phyloP scores from a whole-genome alignment of 2,797 vertebrate species.

The Bryconaethiops microstoma region DNA sequence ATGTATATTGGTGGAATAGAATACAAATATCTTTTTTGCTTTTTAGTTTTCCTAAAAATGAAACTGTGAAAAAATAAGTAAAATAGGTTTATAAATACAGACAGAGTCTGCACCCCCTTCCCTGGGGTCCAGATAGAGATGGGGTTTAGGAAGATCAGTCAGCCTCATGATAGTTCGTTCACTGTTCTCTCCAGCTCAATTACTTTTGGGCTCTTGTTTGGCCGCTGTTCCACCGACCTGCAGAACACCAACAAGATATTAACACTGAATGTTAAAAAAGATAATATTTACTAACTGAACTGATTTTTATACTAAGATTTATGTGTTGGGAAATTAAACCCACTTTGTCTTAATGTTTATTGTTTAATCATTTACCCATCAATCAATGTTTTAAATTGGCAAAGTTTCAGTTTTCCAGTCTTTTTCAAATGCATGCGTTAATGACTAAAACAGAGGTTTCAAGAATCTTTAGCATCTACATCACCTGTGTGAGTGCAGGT shows the following conservation, averaged over 20 bases:
- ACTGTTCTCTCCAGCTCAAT: slow-evolving; percentile 90
- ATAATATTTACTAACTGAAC: not conserved
- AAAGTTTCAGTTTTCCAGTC: not conserved
- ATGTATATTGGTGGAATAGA: slow-evolving; percentile 68
- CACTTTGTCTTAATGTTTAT: not conserved
- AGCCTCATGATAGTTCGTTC: slow-evolving; percentile 90
- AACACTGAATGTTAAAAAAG: not conserved
- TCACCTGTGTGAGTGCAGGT: slow-evolving; percentile 86
- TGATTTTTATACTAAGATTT: not conserved
- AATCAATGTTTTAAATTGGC: not conserved
- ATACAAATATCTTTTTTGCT: slow-evolving; percentile 64
- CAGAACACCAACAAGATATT: not conserved
- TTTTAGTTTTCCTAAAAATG: slow-evolving; percentile 50
- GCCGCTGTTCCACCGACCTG: slow-evolving; percentile 79
- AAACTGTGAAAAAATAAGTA: slow-evolving; percentile 53
- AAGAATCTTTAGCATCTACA: not conserved
- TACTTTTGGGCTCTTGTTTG: slow-evolving; percentile 85
- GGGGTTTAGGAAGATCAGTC: slow-evolving; percentile 44
- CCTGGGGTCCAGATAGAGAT: not conserved
- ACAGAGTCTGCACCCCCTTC: slow-evolving; percentile 62
- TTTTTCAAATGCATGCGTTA: not conserved
- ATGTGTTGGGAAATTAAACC: not conserved
- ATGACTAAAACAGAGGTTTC: not conserved
- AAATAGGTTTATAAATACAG: slow-evolving; percentile 64
- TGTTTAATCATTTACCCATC: not conserved